Percentiles rank a stretch among this genome's conserved stretches.
phyloP scores from a whole-genome alignment of 2,888 invertebrate genomes.

The Azorinus chamasolen region DNA sequence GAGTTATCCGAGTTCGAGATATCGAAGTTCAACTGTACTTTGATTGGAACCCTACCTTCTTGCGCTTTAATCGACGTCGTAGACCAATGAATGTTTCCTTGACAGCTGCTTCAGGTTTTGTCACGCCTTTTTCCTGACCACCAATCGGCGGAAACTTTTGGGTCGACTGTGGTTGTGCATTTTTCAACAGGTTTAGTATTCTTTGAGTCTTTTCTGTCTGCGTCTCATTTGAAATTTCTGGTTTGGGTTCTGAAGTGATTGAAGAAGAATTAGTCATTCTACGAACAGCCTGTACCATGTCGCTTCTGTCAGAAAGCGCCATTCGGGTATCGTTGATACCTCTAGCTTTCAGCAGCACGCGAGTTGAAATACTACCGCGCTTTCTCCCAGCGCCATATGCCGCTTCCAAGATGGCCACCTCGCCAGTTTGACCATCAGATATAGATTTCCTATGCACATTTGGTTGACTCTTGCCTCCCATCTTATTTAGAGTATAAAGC shows the following conservation, averaged over 20 bases:
- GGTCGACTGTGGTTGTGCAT: constrained; percentile 10
- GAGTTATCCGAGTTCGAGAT: no score
- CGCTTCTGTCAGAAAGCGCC: no score
- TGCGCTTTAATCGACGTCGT: constrained; percentile 12
- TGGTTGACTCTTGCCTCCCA: constrained; percentile 12
- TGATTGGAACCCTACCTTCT: constrained; percentile 8
- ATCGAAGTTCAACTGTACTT: no score
- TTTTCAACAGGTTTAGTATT: constrained; percentile 48
- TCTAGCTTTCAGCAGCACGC: constrained; percentile 43
- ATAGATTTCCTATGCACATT: not conserved
- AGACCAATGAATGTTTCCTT: constrained; percentile 12
- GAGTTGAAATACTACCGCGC: constrained; percentile 54
- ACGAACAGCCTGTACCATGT: no score
- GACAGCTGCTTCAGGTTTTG: constrained; percentile 23
- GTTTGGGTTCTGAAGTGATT: not conserved
- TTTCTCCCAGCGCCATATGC: constrained; percentile 36
- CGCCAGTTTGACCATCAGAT: constrained; percentile 29
- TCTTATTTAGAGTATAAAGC: constrained; percentile 48
- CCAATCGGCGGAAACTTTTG: constrained; percentile 12
- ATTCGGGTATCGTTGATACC: not conserved
- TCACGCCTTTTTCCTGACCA: constrained; percentile 13
- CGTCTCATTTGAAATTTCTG: constrained; percentile 34
- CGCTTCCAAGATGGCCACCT: constrained; percentile 53
- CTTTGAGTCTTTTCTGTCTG: constrained; percentile 36
- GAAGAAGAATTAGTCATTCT: no score